Evolutionary conservation across 2,797 vertebrate species (phyloP), one percentile per base, ranked within the genome.

Genomic region (Urosaurus nigricauda): DNA sequence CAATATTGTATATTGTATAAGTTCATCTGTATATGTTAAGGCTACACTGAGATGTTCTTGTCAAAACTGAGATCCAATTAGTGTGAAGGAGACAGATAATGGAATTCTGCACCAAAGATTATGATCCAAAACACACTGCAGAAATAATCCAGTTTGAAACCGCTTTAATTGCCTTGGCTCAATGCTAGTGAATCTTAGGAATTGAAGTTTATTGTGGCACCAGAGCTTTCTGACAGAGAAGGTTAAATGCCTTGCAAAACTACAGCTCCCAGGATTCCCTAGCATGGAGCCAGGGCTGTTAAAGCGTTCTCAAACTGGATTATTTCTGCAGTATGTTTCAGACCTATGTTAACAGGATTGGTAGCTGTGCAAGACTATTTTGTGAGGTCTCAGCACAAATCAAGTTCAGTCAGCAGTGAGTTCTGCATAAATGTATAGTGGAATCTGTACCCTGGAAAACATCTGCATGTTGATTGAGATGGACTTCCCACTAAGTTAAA

Each of bases 391-490:
- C 24, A 68, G 35, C 19, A 29, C 35, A 74, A 85, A 53, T 58
- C 78, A 74, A 37, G n/a, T 81, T 81, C 40, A 86, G 24, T 81
- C 73, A 65, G 26, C 65, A 77, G 53, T 77, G 43, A 88, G 26
- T 53, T 68, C 40, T 63, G 53, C 6, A 3, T 5, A 65, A 35
- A 24, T 1, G 11, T 29, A 68, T 88, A 58, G 63, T 37, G n/a
- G 56, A 86, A 81, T 86, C n/a, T 24, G 9, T 26, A 17, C 13
- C 47, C 32, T 16, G 35, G 43, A 75, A 43, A 11, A 73, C 26
- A 81, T 1, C 11, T 85, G 12, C 5, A 12, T 58, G 0, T 71
- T 40, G 37, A 29, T 74, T 89, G 40, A 80, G 65, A 68, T 68
- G 65, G 32, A 68, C 29, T 13, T 68, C 29, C 32, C 29, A 68